Evolutionary conservation across 2,113 vertebrate species (phyloP), one percentile per base, ranked within the genome.

Genomic region (Vicugna pacos): DNA sequence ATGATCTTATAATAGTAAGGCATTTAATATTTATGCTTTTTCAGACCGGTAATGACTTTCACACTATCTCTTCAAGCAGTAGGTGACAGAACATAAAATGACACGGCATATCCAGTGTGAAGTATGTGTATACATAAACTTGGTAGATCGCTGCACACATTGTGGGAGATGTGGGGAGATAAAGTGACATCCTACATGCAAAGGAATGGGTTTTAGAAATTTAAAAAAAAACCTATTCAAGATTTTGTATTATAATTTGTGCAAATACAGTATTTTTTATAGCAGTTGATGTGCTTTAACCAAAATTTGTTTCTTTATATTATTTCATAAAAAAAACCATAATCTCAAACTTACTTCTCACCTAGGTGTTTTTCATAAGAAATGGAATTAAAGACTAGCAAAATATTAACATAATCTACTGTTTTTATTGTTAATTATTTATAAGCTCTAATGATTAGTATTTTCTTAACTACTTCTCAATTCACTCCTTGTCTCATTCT

Each of bases 381-480:
- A 93, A 81, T 19, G 1, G 3, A 85, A 69, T 42, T 76, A 76
- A 95, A 91, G 9, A 75, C 13, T 72, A 81, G 38, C 24, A 79
- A 92, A 94, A 69, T 92, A 91, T 58, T 64, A 94, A 32, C 22
- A 69, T 58, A 79, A 88, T 86, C 22, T 89, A 67, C n/a, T 62
- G 19, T 50, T 69, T 73, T 73, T 96, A n/a, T 32, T 93, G 4
- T 32, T 62, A 88, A 67, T 65, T 89, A 46, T 80, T 91, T 89
- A 42, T 76, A 56, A 50, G 85, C 30, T 72, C 30, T 81, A 85
- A n/a, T 85, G 13, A 72, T 75, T 52, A 73, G 24, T 17, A 38
- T 79, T 92, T 90, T 48, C 64, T 95, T 87, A 28, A 64, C 19
- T 13, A 89, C 9, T 96, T 17, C 10, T 73, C 86, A 87, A 88